Evolutionary conservation across 2,113 vertebrate genomes (phyloP).

Genomic region (Phasianus colchicus): DNA sequence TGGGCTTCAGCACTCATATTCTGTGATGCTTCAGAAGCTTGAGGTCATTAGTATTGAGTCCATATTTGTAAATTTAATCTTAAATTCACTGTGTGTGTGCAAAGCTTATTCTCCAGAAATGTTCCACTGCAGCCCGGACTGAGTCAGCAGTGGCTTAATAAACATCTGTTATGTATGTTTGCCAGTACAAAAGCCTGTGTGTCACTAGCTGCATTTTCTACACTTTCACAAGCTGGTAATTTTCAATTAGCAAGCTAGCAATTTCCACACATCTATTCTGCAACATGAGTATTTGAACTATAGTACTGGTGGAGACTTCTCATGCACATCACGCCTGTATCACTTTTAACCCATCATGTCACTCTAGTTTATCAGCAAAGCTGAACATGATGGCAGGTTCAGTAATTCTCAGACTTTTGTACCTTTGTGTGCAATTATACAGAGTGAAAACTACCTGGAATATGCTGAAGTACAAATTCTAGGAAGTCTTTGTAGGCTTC

Average conservation of each 20-base stretch:
- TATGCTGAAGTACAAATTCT: background rate
- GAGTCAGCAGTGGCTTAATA: background rate
- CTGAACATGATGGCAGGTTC: background rate
- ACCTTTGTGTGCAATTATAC: background rate
- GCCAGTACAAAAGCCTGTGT: background rate
- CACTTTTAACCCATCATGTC: background rate
- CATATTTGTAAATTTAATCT: background rate
- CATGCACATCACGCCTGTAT: background rate
- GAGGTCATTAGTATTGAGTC: background rate
- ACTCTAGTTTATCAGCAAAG: background rate
- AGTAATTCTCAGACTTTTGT: background rate
- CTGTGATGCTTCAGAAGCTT: background rate
- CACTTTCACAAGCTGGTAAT: background rate
- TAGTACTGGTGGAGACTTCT: background rate
- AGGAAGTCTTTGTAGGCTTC: background rate
- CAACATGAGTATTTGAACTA: background rate
- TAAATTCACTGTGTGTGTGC: background rate
- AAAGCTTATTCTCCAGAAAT: background rate
- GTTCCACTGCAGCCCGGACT: background rate
- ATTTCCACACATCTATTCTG: background rate
- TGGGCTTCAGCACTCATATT: background rate
- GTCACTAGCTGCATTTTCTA: rapidly evolving
- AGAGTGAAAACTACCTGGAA: background rate
- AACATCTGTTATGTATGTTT: background rate
- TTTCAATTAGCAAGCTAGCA: background rate